Evolutionary conservation across 2,113 vertebrate genomes (phyloP).

Genomic region (Proterorhinus semilunaris): DNA sequence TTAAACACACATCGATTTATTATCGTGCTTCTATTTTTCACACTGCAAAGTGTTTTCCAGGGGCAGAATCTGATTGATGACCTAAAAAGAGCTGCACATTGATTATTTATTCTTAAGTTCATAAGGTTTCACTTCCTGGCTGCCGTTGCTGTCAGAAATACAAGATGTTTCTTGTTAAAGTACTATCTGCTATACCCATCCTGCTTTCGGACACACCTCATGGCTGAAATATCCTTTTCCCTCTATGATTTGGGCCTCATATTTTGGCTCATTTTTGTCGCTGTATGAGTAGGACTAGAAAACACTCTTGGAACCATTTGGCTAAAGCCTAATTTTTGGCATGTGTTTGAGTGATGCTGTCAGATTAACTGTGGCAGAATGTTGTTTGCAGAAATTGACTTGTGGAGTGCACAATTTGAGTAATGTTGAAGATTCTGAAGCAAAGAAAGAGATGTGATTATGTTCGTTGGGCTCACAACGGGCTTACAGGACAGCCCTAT

Average conservation of each 20-base stretch:
- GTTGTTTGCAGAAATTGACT: not conserved
- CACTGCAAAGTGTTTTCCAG: not conserved
- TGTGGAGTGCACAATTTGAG: not conserved
- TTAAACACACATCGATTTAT: conserved; percentile 35
- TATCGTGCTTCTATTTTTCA: conserved; percentile 20
- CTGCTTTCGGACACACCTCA: too few species aligned
- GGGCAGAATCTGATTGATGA: not conserved
- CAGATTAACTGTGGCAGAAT: not conserved
- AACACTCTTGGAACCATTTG: not conserved
- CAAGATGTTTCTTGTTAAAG: too few species aligned
- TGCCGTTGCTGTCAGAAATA: too few species aligned
- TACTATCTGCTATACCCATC: too few species aligned
- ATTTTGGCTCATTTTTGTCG: not conserved
- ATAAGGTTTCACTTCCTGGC: too few species aligned
- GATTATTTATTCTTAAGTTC: not conserved
- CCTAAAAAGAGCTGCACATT: not conserved
- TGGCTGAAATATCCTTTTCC: not conserved
- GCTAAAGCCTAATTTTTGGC: not conserved
- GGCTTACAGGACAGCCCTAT: conserved; percentile 31
- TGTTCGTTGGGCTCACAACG: not conserved
- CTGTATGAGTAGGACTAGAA: not conserved
- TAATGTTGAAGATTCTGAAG: not conserved
- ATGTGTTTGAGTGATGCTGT: conserved; percentile 3
- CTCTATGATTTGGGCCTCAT: not conserved
- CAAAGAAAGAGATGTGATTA: not conserved